Conservation (phyloP, 1,140 invertebrate species). For the Nasonia vitripennis region DNA sequence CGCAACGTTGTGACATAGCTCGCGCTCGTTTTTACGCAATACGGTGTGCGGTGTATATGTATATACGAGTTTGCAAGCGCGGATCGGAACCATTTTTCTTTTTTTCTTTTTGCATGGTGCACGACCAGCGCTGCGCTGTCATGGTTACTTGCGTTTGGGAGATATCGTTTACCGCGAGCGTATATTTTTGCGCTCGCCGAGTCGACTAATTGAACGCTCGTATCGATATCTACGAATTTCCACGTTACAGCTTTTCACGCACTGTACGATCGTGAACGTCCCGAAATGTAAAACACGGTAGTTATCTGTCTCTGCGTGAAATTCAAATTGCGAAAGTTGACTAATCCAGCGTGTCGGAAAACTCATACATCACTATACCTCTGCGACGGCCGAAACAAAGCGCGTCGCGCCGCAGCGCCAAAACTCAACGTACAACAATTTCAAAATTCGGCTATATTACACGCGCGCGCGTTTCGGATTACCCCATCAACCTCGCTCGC, state of each 20-base stretch:
- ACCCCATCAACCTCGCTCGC: background rate
- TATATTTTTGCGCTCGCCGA: background rate
- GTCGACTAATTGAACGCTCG: background rate
- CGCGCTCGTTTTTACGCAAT: slow-evolving; percentile 33
- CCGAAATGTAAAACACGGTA: too few species aligned
- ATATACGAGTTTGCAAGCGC: too few species aligned
- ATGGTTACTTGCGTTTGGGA: background rate
- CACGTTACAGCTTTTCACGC: too few species aligned
- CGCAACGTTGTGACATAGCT: slow-evolving; percentile 35
- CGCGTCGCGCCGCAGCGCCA: too few species aligned
- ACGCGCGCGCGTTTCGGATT: background rate
- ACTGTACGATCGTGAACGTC: too few species aligned
- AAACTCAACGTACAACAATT: background rate
- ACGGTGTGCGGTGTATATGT: background rate
- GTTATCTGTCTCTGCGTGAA: background rate
- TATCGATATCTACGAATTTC: too few species aligned
- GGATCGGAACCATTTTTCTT: background rate
- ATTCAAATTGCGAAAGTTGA: background rate
- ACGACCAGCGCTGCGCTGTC: background rate
- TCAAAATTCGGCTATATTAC: slow-evolving; percentile 4
- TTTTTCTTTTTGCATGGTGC: background rate
- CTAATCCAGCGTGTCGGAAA: background rate
- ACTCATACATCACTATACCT: background rate
- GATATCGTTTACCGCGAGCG: background rate
- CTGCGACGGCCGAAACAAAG: background rate